phyloP scores from a whole-genome alignment of 2,888 invertebrate species.

The Drosophila atroscutellata region DNA sequence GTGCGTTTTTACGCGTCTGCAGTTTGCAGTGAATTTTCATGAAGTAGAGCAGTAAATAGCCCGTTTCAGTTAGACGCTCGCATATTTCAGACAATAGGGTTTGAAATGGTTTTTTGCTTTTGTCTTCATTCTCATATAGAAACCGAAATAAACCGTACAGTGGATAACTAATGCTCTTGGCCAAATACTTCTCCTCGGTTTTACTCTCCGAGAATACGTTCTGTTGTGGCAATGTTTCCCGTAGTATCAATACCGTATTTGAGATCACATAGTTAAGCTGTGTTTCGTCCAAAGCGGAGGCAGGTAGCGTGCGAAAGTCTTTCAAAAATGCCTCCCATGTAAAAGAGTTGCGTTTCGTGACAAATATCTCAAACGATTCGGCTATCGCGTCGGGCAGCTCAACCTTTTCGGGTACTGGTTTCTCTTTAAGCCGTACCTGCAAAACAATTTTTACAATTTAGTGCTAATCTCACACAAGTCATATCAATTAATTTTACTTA shows the following conservation, averaged over 20 bases:
- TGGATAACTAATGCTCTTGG: slow-evolving; percentile 92
- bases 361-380: slow-evolving; percentile 84
- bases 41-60: slow-evolving; percentile 95
- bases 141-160: slow-evolving; percentile 95
- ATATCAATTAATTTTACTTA: neutral
- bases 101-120: slow-evolving; percentile 91
- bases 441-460: slow-evolving; percentile 1
- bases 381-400: slow-evolving; percentile 83
- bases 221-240: slow-evolving; percentile 83
- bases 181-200: slow-evolving; percentile 87
- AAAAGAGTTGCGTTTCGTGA: slow-evolving; percentile 81
- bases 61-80: slow-evolving; percentile 89
- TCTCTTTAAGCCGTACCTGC: slow-evolving; percentile 85
- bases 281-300: slow-evolving; percentile 82
- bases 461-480: neutral
- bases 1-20: slow-evolving; percentile 86
- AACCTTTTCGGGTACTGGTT: slow-evolving; percentile 83
- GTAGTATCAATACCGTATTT: slow-evolving; percentile 82
- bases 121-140: slow-evolving; percentile 90
- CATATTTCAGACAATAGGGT: slow-evolving; percentile 93
- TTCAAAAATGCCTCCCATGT: slow-evolving; percentile 84
- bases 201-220: slow-evolving; percentile 86
- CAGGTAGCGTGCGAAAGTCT: slow-evolving; percentile 83
- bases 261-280: slow-evolving; percentile 84
- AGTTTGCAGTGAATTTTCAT: slow-evolving; percentile 91